Evolutionary conservation across 2,797 vertebrate species (phyloP), one percentile per base, ranked within the genome.

Genomic region (Intellagama lesueurii): DNA sequence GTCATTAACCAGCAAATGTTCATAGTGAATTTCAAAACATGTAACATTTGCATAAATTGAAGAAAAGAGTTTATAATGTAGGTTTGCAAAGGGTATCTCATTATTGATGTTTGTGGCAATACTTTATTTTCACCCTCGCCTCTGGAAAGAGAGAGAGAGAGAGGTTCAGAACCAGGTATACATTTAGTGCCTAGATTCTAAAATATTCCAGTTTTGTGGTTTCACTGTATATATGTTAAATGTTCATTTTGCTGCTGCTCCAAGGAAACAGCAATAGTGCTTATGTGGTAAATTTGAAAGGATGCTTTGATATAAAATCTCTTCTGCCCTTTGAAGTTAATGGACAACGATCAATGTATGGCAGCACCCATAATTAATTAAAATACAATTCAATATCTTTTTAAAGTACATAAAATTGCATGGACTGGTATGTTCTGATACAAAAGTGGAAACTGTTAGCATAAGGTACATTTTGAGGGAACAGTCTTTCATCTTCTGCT

Each of bases 381-480:
- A 92, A 83, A 60, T 11, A 60, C 0, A 26, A 87, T 87, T 49
- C 86, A 89, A 78, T 78, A 73, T 70, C 66, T 1, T 5, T 88
- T 95, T 89, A 87, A 91, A 84, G 32, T 52, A 92, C 75, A 87
- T 88, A 68, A 85, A 35, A 82, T 30, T 89, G 28, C 90, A 86
- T 93, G 81, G 82, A 78, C 60, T 89, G 85, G 90, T 69, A 81
- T 84, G 44, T 90, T 92, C 81, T 91, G 68, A 85, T 91, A 1
- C 89, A 76, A 93, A 95, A 92, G 69, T 75, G 76, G 89, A 90
- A 91, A 86, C 81, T 81, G 69, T 83, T 87, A 78, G 1, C 4
- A 84, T 85, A 91, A 73, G 32, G 82, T 90, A 7, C 28, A 79
- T 56, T 70, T 92, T 76, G 40, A 16, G 87, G 88, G 76, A 82